These are phyloP conservation scores for Actinemys pallida DNA, from an alignment of 2,113 vertebrate genomes.

Conservation along the genomic window DNA sequence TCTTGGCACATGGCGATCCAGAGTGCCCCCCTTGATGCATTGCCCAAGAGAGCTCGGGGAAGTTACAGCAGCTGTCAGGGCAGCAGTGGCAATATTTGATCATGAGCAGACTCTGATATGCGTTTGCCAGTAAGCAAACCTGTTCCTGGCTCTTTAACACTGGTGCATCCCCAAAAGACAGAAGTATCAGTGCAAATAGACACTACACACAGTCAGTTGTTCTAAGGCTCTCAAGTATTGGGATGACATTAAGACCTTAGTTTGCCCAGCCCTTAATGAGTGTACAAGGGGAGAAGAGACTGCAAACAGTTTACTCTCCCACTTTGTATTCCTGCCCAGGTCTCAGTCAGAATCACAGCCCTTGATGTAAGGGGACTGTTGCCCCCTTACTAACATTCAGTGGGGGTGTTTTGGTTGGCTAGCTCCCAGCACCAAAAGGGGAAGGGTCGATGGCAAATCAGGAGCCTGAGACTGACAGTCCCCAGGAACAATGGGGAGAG, in stretches of 20 bases:
- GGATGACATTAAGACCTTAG: neutral
- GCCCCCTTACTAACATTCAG: too few relatives aligned
- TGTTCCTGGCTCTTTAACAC: neutral
- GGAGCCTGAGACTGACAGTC: too few relatives aligned
- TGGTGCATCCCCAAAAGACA: neutral
- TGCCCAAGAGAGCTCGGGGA: neutral
- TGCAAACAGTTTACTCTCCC: neutral
- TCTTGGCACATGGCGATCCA: fast-evolving
- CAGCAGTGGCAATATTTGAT: neutral
- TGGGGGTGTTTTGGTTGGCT: too few relatives aligned
- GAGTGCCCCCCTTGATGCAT: neutral
- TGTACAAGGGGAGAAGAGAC: neutral
- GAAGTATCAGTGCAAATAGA: neutral
- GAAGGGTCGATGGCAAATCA: too few relatives aligned
- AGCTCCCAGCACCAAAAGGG: too few relatives aligned
- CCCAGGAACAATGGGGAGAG: too few relatives aligned
- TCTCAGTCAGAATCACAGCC: neutral
- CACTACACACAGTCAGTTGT: neutral
- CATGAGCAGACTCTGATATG: neutral
- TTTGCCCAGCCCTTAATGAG: neutral
- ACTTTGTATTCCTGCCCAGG: fast-evolving
- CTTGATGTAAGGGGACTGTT: too few relatives aligned
- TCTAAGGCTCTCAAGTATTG: neutral
- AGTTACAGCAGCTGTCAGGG: neutral
- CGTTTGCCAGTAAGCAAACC: neutral